Base-by-base conservation (phyloP, 2,888 invertebrate species). In the Copidosoma aretas region DNA sequence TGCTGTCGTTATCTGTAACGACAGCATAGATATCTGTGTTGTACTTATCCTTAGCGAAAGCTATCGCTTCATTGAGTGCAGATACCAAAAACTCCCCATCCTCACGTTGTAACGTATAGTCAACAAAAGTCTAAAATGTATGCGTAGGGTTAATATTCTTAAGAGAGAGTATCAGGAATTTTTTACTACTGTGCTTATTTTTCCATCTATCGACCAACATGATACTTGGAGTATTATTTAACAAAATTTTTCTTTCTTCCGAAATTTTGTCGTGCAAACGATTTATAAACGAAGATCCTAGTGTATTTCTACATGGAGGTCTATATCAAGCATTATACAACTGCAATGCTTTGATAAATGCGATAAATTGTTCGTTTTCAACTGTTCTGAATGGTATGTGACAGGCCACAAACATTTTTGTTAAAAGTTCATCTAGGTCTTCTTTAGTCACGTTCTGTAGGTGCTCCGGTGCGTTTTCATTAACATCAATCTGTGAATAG, bases 1-100 rank as follows among this genome's bases (percentile, higher is more conserved):
- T 57, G 14, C 57, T 57, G 25, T 57, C 57, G 14, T 57, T 57
- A 15, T 56, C 56, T 21, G 56, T 56, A 10, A 56, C 24, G 10
- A 56, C 22, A 5, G 10, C 56, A 56, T 15, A 24, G 12, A 56
- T 17, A 56, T 56, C 32, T 21, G 56, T 56, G 8, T 24, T 32
- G 17, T 56, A 56, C 12, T 25, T 32, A 21, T 57, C 57, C 25
- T 57, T 57, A n/a, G 57, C 57, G 17, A 25, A 39, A 10, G 14
- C 17, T 8, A 57, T 25, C 4, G 57, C 57, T 25, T 57, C 5
- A 5, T 12, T 25, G n/a, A 57, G 32, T 25, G n/a, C 2, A 4
- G 3, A 3, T 10, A 25, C 57, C 17, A 57, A 57, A 25, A 4
- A 21, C 14, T 25, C 25, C 4, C 57, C 57, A 57, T 57, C 57